phyloP scores from a whole-genome alignment of 2,888 invertebrate species.

The Lumbricus terrestris region DNA sequence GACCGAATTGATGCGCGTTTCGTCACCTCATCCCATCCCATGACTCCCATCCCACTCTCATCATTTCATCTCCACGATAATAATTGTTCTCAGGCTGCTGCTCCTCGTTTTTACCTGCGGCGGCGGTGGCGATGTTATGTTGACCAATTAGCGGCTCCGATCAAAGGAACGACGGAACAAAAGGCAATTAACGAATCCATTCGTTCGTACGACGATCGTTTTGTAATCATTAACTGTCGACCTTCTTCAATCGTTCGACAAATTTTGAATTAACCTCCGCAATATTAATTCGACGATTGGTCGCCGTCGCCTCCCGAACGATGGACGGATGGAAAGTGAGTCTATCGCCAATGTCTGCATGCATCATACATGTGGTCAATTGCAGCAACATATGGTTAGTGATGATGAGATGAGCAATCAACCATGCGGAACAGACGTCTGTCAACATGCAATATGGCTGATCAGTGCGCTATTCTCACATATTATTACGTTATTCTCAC shows the following conservation, averaged over 20 bases:
- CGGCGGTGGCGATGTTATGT: not conserved
- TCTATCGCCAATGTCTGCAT: too few relatives aligned
- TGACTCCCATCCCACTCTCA: not conserved
- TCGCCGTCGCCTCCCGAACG: not conserved
- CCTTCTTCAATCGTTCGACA: not conserved
- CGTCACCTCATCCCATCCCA: not conserved
- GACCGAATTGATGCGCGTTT: too few relatives aligned
- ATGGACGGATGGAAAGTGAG: too few relatives aligned
- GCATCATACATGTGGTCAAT: too few relatives aligned
- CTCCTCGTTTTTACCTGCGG: not conserved
- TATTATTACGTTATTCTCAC: too few relatives aligned
- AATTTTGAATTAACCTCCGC: not conserved
- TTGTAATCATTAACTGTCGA: conserved; percentile 3
- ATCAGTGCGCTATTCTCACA: not conserved
- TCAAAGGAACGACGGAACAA: not conserved
- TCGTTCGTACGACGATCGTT: conserved; percentile 3
- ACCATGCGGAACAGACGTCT: not conserved
- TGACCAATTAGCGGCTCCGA: not conserved
- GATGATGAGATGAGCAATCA: not conserved
- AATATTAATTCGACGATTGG: not conserved
- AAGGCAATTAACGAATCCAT: not conserved
- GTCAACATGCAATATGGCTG: not conserved
- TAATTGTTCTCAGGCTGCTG: not conserved
- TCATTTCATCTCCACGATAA: not conserved
- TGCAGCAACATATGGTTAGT: not conserved